These are phyloP conservation scores for Eulemur rubriventer DNA, from an alignment of 2,797 vertebrate species.

Conservation along the genomic window DNA sequence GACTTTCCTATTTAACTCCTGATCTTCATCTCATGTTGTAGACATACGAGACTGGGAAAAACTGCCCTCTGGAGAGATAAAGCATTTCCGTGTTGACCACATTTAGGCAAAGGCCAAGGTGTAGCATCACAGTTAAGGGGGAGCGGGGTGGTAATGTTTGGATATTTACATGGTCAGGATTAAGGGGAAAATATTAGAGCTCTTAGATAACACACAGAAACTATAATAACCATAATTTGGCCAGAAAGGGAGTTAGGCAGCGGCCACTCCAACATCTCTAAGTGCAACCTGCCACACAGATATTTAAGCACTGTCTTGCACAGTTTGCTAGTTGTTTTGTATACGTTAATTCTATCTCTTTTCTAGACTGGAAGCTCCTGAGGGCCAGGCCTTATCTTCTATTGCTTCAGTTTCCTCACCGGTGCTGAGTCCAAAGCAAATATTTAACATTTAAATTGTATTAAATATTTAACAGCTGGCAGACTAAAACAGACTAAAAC, in stretches of 20 bases:
- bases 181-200: not conserved
- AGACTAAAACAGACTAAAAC: not conserved
- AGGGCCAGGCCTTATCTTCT: not conserved
- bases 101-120: not conserved
- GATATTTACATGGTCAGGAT: not conserved
- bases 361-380: not conserved
- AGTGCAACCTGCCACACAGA: not conserved
- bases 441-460: not conserved
- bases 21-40: not conserved
- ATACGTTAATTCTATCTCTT: not conserved
- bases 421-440: not conserved
- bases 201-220: not conserved
- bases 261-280: not conserved
- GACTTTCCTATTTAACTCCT: not conserved
- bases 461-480: not conserved
- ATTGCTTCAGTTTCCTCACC: not conserved
- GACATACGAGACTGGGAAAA: not conserved
- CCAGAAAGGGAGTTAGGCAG: not conserved
- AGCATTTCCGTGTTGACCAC: not conserved
- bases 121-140: not conserved
- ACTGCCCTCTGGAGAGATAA: not conserved
- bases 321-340: not conserved
- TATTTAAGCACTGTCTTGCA: not conserved
- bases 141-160: not conserved
- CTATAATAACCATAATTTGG: not conserved